Evolutionary conservation across 2,113 vertebrate genomes (phyloP).

Genomic region (Oreochromis aureus): DNA sequence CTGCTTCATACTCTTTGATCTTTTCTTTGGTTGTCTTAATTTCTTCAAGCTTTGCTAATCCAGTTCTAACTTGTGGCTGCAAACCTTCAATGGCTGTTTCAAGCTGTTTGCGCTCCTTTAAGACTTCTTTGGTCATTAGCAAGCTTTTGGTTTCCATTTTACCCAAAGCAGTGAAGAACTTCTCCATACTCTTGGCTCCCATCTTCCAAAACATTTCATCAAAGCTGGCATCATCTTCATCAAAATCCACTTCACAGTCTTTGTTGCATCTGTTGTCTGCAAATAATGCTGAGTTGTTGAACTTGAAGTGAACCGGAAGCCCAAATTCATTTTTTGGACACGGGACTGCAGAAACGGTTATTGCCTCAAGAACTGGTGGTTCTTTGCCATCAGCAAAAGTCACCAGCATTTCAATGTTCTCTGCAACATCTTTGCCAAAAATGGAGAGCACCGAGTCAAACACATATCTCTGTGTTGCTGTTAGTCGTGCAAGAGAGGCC

Average conservation of each 20-base stretch:
- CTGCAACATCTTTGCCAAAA: slow-evolving; percentile 54
- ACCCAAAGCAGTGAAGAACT: slow-evolving; percentile 9
- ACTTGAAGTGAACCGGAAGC: slow-evolving; percentile 45
- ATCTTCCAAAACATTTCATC: slow-evolving; percentile 38
- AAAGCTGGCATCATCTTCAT: neutral
- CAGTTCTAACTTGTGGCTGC: slow-evolving; percentile 1
- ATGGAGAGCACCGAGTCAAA: slow-evolving; percentile 51
- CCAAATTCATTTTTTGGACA: slow-evolving; percentile 17
- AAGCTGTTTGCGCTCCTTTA: slow-evolving; percentile 20
- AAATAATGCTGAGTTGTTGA: slow-evolving; percentile 56
- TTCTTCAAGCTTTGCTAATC: slow-evolving; percentile 25
- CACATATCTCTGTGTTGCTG: slow-evolving; percentile 31
- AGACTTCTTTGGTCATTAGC: slow-evolving; percentile 19
- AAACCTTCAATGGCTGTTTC: slow-evolving; percentile 12
- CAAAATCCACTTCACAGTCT: neutral
- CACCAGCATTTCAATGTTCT: slow-evolving; percentile 50
- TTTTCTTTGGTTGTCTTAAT: slow-evolving; percentile 2
- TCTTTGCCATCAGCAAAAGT: slow-evolving; percentile 46
- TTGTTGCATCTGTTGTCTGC: neutral
- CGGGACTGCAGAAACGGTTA: slow-evolving; percentile 10
- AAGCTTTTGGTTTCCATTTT: slow-evolving; percentile 22
- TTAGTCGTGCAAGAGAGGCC: slow-evolving; percentile 6
- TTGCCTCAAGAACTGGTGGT: slow-evolving; percentile 36
- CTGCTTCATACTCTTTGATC: slow-evolving; percentile 23
- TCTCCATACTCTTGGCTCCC: slow-evolving; percentile 14